Base-by-base conservation (phyloP, 1,140 invertebrate genomes). In the Bilobella aurantiaca region DNA sequence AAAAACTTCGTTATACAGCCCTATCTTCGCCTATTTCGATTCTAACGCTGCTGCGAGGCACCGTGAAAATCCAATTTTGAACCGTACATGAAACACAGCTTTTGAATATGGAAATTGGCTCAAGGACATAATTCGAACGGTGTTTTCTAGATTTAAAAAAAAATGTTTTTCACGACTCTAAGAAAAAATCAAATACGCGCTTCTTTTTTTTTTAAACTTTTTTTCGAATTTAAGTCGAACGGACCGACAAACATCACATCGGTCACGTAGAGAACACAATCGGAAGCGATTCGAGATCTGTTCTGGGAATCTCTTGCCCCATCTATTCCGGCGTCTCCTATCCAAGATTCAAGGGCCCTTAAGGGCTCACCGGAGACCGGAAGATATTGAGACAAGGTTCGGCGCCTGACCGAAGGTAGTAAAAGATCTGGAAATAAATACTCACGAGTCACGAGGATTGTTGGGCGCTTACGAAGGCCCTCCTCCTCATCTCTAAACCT, bases 361-460 rank as follows among this genome's bases (percentile, higher is more conserved):
- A 42, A 42, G 8, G 8, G 37, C n/a, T 42, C 8, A 12, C 37
- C 8, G 49, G 12, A 23, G 21, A 53, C 14, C 14, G 14, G 49
- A 53, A 16, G 49, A 53, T 53, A 53, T 53, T 53, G n/a, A 53
- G 49, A 53, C 49, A 53, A 14, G 49, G 49, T 5, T 23, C 25
- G 49, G 49, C 49, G 49, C 49, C 49, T 53, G 49, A n/a, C 49
- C 14, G 49, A 53, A 53, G 12, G 25, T 23, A 53, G 14, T 53
- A 53, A 42, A 42, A 18, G 3, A 23, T 18, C n/a, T n/a, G 14
- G 49, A 53, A 53, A 53, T 53, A 53, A 53, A 53, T 53, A 53
- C 49, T 53, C 49, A 53, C 49, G 49, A 53, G 49, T 53, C 49
- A 53, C 49, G 49, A 53, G 8, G 23, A 53, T 53, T 53, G 14